Evolutionary conservation across 2,797 vertebrate genomes (phyloP), one percentile per base, ranked within the genome.

Genomic region (Mus caroli): DNA sequence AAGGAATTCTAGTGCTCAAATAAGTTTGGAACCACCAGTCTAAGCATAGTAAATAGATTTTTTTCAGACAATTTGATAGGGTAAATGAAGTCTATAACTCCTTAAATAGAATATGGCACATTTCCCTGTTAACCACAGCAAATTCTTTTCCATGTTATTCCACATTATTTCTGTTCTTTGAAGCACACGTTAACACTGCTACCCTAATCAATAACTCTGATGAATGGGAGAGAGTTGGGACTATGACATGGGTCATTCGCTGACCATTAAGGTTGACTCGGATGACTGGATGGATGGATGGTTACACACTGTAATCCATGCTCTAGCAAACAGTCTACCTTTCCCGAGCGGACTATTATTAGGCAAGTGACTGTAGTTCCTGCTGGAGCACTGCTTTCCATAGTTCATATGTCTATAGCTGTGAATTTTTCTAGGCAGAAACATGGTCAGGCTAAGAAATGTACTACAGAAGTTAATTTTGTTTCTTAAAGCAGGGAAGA

Each of bases 201-300:
- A 28, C 85, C 91, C 93, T 94, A 95, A 97, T 98, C 97, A 95
- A 90, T 97, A 97, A 96, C 84, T 93, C 92, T 97, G 97, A 97
- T 94, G 91, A 94, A 97, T 97, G 91, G 43, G 60, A 80, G 40
- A 85, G 79, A 96, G 94, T 90, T 87, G 0, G 0, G 73, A 64
- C 86, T 94, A 90, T 97, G 95, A 90, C 76, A 43, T 40, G 71
- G 95, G 94, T 97, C 96, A 96, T 96, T 97, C 96, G 24, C 80
- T 94, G 89, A 78, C 96, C 92, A 76, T 97, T 96, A 96, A 88
- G 86, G 28, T 95, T 94, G 94, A 95, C 83, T 94, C 50, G 73
- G 60, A 79, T 96, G 93, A 96, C 46, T 96, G 92, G 79, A 80
- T 83, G 94, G 94, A 97, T 97, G 92, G 92, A 96, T 96, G 90